phyloP scores from a whole-genome alignment of 2,888 invertebrate species.

The Cephus sareptanus region DNA sequence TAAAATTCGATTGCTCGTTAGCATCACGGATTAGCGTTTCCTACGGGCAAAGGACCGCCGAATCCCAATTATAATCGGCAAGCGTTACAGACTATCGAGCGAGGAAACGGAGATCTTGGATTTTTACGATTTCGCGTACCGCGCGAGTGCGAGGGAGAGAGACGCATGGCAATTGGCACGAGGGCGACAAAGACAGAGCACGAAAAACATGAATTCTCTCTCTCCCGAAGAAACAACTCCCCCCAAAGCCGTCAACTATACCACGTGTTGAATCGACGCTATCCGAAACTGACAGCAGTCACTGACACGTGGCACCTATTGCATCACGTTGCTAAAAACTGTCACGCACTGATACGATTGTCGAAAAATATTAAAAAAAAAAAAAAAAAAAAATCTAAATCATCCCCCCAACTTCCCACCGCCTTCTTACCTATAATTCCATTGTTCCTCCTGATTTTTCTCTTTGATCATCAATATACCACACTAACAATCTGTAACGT shows the following conservation, averaged over 20 bases:
- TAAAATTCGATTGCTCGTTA: no score
- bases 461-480: background rate
- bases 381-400: background rate
- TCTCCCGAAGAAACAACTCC: background rate
- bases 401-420: background rate
- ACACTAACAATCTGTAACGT: background rate
- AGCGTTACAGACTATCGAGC: background rate
- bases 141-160: background rate
- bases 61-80: background rate
- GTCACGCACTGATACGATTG: background rate
- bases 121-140: background rate
- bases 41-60: background rate
- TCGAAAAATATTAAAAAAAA: background rate
- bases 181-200: background rate
- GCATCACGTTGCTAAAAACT: background rate
- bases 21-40: no score
- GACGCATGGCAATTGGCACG: background rate
- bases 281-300: background rate
- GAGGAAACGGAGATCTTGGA: background rate
- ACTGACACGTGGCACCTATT: background rate
- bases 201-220: background rate
- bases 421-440: background rate
- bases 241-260: background rate
- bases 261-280: background rate
- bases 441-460: background rate